A percentile compares a stretch with the other conserved stretches of the same genome.
These are phyloP conservation scores for Ooceraea biroi DNA, from an alignment of 1,140 invertebrate species.

Conservation along the genomic window DNA sequence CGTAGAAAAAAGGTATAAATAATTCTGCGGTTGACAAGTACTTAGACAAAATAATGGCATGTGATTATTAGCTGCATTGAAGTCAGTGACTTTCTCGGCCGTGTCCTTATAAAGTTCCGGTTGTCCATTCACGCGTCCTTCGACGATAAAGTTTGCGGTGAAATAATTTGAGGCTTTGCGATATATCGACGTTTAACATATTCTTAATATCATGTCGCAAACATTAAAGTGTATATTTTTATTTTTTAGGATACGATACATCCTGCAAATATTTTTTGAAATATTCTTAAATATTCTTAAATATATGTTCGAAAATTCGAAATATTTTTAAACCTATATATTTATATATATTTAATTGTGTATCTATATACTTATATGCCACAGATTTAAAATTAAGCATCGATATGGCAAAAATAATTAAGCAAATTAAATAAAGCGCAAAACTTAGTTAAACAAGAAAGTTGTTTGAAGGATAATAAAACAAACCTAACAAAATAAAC, in stretches of 20 bases:
- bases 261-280: background rate
- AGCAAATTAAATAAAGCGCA: background rate
- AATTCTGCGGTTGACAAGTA: conserved; percentile 38
- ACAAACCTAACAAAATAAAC: background rate
- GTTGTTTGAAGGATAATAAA: background rate
- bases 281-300: conserved; percentile 17
- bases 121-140: background rate
- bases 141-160: background rate
- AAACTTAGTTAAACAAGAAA: background rate
- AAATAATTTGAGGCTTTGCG: conserved; percentile 2
- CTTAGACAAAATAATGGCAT: conserved; percentile 31
- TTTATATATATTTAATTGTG: background rate
- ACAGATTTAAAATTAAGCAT: background rate
- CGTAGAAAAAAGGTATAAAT: background rate
- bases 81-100: conserved; percentile 46
- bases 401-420: background rate
- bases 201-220: background rate
- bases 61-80: conserved; percentile 18
- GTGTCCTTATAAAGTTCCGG: conserved; percentile 45
- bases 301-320: too few relatives aligned
- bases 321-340: too few relatives aligned
- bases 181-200: background rate
- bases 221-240: conserved; percentile 17
- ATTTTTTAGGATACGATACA: background rate
- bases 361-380: background rate